Evolutionary conservation across 2,888 invertebrate genomes (phyloP).

Genomic region (Platynereis dumerilii): DNA sequence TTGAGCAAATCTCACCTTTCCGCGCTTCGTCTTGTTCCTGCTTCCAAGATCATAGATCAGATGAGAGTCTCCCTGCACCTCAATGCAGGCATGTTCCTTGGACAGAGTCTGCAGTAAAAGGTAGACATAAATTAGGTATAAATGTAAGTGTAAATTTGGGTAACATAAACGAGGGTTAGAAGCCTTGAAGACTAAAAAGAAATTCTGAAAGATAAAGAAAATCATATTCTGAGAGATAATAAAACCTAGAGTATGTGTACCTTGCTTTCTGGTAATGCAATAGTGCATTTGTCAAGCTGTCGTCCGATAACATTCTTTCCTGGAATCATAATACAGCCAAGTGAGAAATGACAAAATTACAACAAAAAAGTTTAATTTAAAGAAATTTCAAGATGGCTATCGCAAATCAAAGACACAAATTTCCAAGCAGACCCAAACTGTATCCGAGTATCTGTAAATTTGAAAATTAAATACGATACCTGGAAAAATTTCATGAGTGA

Average conservation of each 20-base stretch:
- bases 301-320: slow-evolving; percentile 18
- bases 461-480: not conserved
- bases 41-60: slow-evolving; percentile 67
- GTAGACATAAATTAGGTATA: not conserved
- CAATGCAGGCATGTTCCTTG: slow-evolving; percentile 67
- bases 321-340: not conserved
- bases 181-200: too few species aligned
- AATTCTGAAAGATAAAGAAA: not conserved
- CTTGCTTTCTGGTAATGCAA: not conserved
- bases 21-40: slow-evolving; percentile 66
- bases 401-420: too few species aligned
- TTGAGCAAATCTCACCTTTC: slow-evolving; percentile 58
- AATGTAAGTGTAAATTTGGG: not conserved
- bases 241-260: slow-evolving; percentile 14
- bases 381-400: too few species aligned
- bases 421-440: too few species aligned
- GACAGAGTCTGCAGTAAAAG: slow-evolving; percentile 64
- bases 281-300: not conserved
- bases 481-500: too few species aligned
- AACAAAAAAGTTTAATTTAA: too few species aligned
- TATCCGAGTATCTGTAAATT: too few species aligned
- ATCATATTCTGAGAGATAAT: not conserved
- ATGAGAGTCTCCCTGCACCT: slow-evolving; percentile 58
- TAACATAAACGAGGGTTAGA: not conserved
- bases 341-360: too few species aligned